A percentile compares a stretch with the other conserved stretches of the same genome.
These are phyloP conservation scores for zebrafish (Danio rerio) DNA, from an alignment of 2,113 vertebrate species.

Conservation along the genomic window GRCz12tu NC_133193.1:9813501-9814000, in stretches of 20 bases:
- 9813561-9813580: too few species aligned
- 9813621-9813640: too few species aligned
- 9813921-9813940: background rate
- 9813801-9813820: conserved; percentile 23
- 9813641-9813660: background rate
- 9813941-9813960: conserved; percentile 4
- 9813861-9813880: background rate
- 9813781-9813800: conserved; percentile 28
- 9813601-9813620: too few species aligned
- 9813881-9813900: conserved; percentile 29
- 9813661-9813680: background rate
- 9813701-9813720: conserved; percentile 11
- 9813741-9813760: conserved; percentile 10
- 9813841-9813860: background rate
- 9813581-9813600: too few species aligned
- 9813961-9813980: background rate
- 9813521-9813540: too few species aligned
- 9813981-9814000: background rate
- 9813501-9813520: too few species aligned
- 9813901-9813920: conserved; percentile 3
- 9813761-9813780: conserved; percentile 40
- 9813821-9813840: background rate
- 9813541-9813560: too few species aligned
- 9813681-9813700: background rate
- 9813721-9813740: background rate